Evolutionary conservation across 2,113 vertebrate species (phyloP), one percentile per base, ranked within the genome.

Genomic region (Brachyhypopomus gauderio): DNA sequence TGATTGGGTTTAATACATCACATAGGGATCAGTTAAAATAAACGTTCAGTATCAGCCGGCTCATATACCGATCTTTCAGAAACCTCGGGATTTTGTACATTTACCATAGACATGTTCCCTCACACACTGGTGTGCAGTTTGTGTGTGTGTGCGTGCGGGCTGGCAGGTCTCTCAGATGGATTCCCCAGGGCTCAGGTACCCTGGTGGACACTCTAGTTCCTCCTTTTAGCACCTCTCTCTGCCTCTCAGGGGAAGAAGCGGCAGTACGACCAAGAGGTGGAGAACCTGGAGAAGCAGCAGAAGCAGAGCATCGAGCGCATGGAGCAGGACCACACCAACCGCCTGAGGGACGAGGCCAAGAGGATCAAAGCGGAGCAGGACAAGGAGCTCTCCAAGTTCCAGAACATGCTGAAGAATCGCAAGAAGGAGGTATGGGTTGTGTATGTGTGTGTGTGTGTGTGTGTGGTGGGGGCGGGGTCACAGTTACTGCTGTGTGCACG

Each of bases 341-440:
- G 96, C 4, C 89, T 99, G n/a, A 85, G 97, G 80, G 97, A 99
- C 41, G 97, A 99, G 86, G 97, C 97, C 27, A 98, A 97, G 67
- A 95, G 97, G 84, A 99, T 99, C 87, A 99, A 99, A 92, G 95
- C 92, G 0, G 97, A 99, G 78, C 97, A 99, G 89, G 97, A 99
- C 85, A 98, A 95, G 82, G 97, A 99, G 82, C 89, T 98, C 74
- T 95, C 96, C 83, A 99, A 98, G 88, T 96, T 95, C 91, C 97
- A 98, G 93, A 98, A 94, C 87, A 91, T 97, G 91, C 89, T 98
- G 84, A 99, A 97, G 88, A 98, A 97, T 89, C 95, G 94, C 85
- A 98, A 96, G 88, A 99, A 99, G 78, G 97, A 98, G 97, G 97
- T 98, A 75, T 14, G 45, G 90, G 69, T 1, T 63, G 22, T 72